Conservation (phyloP, 2,113 vertebrate species). For the Zapus hudsonius region DNA sequence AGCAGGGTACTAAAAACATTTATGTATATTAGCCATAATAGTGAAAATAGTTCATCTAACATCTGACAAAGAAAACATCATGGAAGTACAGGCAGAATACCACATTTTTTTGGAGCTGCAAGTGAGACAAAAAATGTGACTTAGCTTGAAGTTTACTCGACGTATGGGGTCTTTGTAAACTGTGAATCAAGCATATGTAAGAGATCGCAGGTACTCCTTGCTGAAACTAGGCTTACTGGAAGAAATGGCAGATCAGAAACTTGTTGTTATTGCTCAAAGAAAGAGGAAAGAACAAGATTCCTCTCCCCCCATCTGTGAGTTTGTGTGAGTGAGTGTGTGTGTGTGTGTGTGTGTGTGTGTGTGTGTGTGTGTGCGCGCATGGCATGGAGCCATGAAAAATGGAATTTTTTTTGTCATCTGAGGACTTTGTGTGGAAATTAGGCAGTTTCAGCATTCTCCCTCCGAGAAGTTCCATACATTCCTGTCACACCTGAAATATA, state of each 20-base stretch:
- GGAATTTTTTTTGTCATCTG: too few species aligned
- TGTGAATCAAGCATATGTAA: accelerated
- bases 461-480: not conserved
- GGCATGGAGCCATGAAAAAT: accelerated
- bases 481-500: too few species aligned
- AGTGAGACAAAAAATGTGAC: not conserved
- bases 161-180: too few species aligned
- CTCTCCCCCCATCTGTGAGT: accelerated
- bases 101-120: not conserved
- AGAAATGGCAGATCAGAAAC: not conserved
- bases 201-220: not conserved
- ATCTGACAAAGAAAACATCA: too few species aligned
- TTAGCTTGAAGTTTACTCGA: not conserved
- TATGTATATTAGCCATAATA: too few species aligned
- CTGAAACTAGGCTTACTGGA: not conserved
- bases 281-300: not conserved
- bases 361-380: too few species aligned
- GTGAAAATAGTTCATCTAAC: too few species aligned
- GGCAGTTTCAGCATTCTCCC: not conserved
- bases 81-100: not conserved
- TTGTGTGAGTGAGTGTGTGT: accelerated
- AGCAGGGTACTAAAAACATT: not conserved
- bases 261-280: not conserved
- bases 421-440: accelerated
- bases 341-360: too few species aligned